Percentiles rank a stretch among this genome's conserved stretches.
These are phyloP conservation scores for Troides aeacus DNA, from an alignment of 2,888 invertebrate genomes.

Conservation along the genomic window DNA sequence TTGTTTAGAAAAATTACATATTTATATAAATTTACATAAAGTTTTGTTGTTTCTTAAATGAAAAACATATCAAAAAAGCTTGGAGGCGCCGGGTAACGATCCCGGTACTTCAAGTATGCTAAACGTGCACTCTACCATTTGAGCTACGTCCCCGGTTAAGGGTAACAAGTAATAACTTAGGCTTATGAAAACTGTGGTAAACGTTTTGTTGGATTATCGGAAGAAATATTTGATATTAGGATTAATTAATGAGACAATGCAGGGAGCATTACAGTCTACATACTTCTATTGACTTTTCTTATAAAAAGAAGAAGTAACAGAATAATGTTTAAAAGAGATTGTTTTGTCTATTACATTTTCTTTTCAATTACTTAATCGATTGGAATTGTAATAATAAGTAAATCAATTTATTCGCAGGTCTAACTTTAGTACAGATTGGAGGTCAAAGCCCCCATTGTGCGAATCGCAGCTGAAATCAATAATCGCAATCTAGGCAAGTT, in stretches of 20 bases:
- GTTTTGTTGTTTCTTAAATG: not conserved
- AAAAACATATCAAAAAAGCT: not conserved
- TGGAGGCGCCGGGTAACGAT: constrained; percentile 80
- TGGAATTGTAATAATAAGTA: not conserved
- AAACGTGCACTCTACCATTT: constrained; percentile 80
- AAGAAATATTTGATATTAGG: not conserved
- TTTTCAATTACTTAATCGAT: not conserved
- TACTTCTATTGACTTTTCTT: not conserved
- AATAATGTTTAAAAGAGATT: no score
- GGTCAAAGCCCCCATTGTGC: not conserved
- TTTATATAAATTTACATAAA: not conserved
- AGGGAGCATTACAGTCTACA: not conserved
- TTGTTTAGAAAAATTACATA: not conserved
- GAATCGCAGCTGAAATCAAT: not conserved
- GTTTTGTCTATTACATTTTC: not conserved
- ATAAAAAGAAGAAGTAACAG: no score
- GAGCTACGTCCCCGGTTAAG: constrained; percentile 69
- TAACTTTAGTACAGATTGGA: not conserved
- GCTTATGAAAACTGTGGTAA: not conserved
- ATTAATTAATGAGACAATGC: not conserved
- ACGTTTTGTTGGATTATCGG: not conserved
- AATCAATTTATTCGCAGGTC: not conserved
- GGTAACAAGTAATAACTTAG: not conserved
- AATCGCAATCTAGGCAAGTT: not conserved
- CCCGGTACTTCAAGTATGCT: constrained; percentile 79